Conservation (phyloP, 23 tunicate species). For the Styela plicata region DNA sequence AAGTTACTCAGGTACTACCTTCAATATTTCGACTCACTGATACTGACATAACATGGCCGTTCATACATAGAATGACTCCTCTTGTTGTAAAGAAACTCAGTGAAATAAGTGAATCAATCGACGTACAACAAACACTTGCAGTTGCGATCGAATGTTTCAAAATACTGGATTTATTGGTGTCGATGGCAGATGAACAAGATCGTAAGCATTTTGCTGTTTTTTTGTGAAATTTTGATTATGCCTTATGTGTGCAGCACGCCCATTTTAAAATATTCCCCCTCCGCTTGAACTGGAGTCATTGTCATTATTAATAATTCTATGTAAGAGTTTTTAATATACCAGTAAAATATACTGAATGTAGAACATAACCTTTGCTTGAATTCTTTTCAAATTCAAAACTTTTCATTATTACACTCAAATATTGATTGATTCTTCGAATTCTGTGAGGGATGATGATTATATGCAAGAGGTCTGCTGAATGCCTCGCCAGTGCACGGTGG, state of each 20-base stretch:
- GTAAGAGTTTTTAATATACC: no score
- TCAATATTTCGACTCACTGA: slow-evolving; percentile 60
- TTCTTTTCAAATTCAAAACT: no score
- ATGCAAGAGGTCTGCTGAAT: no score
- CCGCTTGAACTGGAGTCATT: no score
- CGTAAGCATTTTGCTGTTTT: slow-evolving; percentile 36
- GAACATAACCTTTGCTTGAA: no score
- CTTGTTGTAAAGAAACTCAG: slow-evolving; percentile 39
- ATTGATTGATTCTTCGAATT: not conserved
- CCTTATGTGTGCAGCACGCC: no score
- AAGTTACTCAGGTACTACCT: slow-evolving; percentile 42
- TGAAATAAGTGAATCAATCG: not conserved
- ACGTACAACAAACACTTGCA: slow-evolving; percentile 25
- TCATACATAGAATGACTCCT: slow-evolving; percentile 86
- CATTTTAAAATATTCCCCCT: no score
- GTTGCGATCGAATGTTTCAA: slow-evolving; percentile 70
- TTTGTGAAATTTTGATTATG: no score
- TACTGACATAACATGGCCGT: slow-evolving; percentile 43
- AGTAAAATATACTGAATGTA: no score
- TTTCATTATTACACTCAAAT: not conserved
- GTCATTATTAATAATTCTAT: no score
- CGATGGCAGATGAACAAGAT: slow-evolving; percentile 29
- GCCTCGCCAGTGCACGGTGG: no score
- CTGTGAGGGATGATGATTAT: no score
- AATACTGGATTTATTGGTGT: slow-evolving; percentile 56